A percentile compares a stretch with the other conserved stretches of the same genome.
These are phyloP conservation scores for Fragum whitleyi DNA, from an alignment of 2,888 invertebrate genomes.

Conservation along the genomic window DNA sequence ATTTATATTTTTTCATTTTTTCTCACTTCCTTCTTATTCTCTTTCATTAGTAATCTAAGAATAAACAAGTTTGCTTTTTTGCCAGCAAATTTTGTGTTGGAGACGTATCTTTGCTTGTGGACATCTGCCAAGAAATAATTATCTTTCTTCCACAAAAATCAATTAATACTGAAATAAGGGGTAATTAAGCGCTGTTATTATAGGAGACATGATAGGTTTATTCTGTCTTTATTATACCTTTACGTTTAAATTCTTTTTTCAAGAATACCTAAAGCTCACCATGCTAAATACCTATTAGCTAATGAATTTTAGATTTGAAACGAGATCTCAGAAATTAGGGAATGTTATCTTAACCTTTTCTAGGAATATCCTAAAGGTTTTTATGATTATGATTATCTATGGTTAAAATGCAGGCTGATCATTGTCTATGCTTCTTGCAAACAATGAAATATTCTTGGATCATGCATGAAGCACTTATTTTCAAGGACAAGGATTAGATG, in stretches of 20 bases:
- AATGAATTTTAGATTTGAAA: constrained; percentile 2
- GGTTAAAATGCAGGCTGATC: too few relatives aligned
- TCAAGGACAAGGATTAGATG: too few relatives aligned
- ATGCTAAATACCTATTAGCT: not conserved
- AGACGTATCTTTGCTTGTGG: constrained; percentile 48
- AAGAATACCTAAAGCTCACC: constrained; percentile 5
- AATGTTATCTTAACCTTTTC: not conserved
- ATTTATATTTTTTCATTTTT: too few relatives aligned
- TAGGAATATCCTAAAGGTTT: too few relatives aligned
- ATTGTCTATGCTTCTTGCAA: too few relatives aligned
- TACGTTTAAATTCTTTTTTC: constrained; percentile 49
- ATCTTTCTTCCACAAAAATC: constrained; percentile 63
- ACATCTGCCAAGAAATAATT: constrained; percentile 63
- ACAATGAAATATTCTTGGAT: too few relatives aligned
- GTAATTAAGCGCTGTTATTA: constrained; percentile 63
- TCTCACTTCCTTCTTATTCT: constrained; percentile 40
- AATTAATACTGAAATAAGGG: constrained; percentile 63
- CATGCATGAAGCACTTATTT: too few relatives aligned
- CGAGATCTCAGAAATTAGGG: not conserved
- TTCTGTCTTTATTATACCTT: constrained; percentile 56
- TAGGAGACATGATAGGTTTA: constrained; percentile 57
- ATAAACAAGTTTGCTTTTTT: constrained; percentile 56
- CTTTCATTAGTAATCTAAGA: constrained; percentile 54
- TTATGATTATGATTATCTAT: too few relatives aligned
- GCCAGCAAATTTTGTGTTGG: constrained; percentile 37